These are phyloP conservation scores for Mustela lutreola DNA, from an alignment of 2,113 vertebrate genomes.

Conservation along the genomic window DNA sequence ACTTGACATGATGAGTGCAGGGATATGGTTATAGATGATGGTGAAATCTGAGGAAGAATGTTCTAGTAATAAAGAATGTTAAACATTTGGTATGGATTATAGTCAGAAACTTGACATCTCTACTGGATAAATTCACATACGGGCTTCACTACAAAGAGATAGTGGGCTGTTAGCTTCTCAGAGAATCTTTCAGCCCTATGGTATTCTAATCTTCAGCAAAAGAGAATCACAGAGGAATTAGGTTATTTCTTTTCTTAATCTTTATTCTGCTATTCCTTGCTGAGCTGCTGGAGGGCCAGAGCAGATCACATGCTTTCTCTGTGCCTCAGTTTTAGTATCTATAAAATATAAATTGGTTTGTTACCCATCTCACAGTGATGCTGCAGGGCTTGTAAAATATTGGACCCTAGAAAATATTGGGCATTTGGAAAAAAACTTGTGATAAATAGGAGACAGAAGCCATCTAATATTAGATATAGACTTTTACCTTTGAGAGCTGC, in stretches of 20 bases:
- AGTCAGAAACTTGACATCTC: neutral
- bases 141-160: slow-evolving; percentile 25
- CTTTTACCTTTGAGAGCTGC: slow-evolving; percentile 45
- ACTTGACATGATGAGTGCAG: neutral
- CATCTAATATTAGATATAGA: slow-evolving; percentile 64
- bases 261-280: slow-evolving; percentile 28
- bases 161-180: neutral
- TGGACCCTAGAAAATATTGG: slow-evolving; percentile 44
- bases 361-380: slow-evolving; percentile 49
- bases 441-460: slow-evolving; percentile 65
- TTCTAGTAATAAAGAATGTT: neutral
- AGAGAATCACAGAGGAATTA: slow-evolving; percentile 32
- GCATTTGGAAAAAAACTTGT: slow-evolving; percentile 34
- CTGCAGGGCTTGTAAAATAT: slow-evolving; percentile 67
- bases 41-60: neutral
- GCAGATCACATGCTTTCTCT: slow-evolving; percentile 51
- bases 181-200: neutral
- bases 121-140: neutral
- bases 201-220: slow-evolving; percentile 28
- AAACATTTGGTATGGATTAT: neutral
- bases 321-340: slow-evolving; percentile 54
- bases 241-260: slow-evolving; percentile 64
- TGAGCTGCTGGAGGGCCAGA: neutral
- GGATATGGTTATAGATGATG: neutral
- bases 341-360: slow-evolving; percentile 76